A percentile compares a stretch with the other conserved stretches of the same genome.
These are phyloP conservation scores for Patella ulyssiponensis DNA, from an alignment of 2,888 invertebrate genomes.

Conservation along the genomic window DNA sequence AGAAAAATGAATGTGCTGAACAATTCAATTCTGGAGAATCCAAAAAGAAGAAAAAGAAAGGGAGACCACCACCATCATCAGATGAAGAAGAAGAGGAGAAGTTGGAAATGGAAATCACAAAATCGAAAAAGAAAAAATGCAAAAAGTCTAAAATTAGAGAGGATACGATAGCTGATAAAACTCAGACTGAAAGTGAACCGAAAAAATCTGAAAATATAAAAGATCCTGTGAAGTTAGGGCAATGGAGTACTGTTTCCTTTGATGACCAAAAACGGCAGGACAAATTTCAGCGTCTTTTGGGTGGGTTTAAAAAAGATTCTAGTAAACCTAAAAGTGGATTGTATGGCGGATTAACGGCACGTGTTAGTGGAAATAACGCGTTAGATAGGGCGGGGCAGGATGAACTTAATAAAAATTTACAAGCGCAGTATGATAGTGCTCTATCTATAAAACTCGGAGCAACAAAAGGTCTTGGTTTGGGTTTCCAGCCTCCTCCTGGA, in stretches of 20 bases:
- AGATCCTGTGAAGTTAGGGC: constrained; percentile 32
- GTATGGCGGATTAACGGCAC: constrained; percentile 16
- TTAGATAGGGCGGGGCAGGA: constrained; percentile 44
- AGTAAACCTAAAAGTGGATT: constrained; percentile 10
- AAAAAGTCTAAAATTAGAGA: constrained; percentile 7
- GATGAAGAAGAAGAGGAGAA: constrained; percentile 4
- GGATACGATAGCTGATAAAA: background rate
- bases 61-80: background rate
- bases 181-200: background rate
- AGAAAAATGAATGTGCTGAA: background rate
- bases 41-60: constrained; percentile 8
- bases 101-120: background rate
- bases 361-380: constrained; percentile 39
- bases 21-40: constrained; percentile 9
- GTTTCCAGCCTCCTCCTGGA: constrained; percentile 49
- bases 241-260: constrained; percentile 51
- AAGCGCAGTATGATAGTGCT: constrained; percentile 52
- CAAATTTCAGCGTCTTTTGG: constrained; percentile 53
- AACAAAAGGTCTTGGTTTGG: constrained; percentile 53
- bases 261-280: constrained; percentile 46
- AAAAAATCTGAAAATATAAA: background rate
- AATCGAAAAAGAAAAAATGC: constrained; percentile 21
- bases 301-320: constrained; percentile 49
- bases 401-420: constrained; percentile 44
- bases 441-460: constrained; percentile 45